Base-by-base conservation (phyloP, 2,888 invertebrate genomes). In the Octonoba sinensis region DNA sequence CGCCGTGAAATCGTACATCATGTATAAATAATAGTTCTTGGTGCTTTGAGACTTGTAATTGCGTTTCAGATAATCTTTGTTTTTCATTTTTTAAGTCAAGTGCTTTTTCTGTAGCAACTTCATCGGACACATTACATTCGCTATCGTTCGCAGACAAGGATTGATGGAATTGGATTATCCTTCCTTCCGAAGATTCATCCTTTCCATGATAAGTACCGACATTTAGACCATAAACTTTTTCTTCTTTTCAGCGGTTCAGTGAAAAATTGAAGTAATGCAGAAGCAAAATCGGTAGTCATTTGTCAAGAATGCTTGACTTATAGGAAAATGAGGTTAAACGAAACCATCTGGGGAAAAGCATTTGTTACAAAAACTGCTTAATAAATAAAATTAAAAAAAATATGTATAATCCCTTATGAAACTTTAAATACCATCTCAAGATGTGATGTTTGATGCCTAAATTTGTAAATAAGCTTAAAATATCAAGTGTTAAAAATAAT, bases 141-240 rank as follows among this genome's bases (percentile, higher is more conserved):
- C 60, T 66, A 75, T 75, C 75, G 66, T 66, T 27, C 22, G 49
- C 20, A 44, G 75, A 75, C 66, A 44, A 36, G 67, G 67, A 75
- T 75, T 75, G 65, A 75, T 75, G 75, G 67, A 27, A 56, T 12
- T n/a, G 51, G 75, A 67, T 75, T 75, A 75, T 60, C 75, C 60
- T 46, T 57, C 67, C 56, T 20, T 51, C 36, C 59, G 24, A 20
- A 65, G 56, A 22, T 57, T 66, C 57, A 65, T 18, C 36, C 46
- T 18, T 24, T 47, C 65, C 47, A 27, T 72, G 60, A 72, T 72
- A 72, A 57, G 47, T 47, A 66, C 18, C 20, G 74, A 74, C 65
- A 66, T 49, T 47, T 47, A 71, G 60, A 18, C 54, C 44, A 44
- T 64, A 64, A 36, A 46, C 22, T 36, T 20, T 44, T 3, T 18